Evolutionary conservation across 1,140 invertebrate genomes (phyloP).

Genomic region (Cherax quadricarinatus): DNA sequence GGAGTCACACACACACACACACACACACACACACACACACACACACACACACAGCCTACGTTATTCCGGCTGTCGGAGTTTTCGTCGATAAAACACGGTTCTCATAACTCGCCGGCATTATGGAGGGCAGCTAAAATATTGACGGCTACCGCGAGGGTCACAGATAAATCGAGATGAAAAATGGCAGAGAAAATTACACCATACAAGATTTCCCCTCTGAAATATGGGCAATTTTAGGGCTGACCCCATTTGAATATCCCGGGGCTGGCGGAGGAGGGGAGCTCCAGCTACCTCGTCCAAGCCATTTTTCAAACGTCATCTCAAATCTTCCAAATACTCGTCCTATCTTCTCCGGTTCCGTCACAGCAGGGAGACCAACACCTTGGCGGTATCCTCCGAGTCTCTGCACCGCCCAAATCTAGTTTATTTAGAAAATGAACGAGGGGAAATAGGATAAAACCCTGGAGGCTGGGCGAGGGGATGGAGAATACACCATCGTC

Average conservation of each 20-base stretch:
- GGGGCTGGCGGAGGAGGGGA: neutral
- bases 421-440: constrained; percentile 14
- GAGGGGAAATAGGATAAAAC: neutral
- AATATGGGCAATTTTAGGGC: constrained; percentile 66
- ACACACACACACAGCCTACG: neutral
- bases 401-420: neutral
- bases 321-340: constrained; percentile 31
- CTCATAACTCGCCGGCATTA: constrained; percentile 62
- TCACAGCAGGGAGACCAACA: neutral
- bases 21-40: too few species aligned
- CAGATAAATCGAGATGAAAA: constrained; percentile 65
- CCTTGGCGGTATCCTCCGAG: neutral
- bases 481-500: neutral
- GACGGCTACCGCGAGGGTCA: constrained; percentile 57
- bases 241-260: constrained; percentile 66
- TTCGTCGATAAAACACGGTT: constrained; percentile 61
- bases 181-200: constrained; percentile 63
- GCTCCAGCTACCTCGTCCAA: neutral
- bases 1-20: too few species aligned
- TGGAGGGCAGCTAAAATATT: constrained; percentile 60
- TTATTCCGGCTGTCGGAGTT: constrained; percentile 37
- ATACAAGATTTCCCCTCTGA: constrained; percentile 67
- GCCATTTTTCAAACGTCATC: constrained; percentile 48
- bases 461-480: neutral
- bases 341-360: neutral